These are phyloP conservation scores for Andinoacara biseriatus DNA, from an alignment of 2,113 vertebrate species.

Conservation along the genomic window DNA sequence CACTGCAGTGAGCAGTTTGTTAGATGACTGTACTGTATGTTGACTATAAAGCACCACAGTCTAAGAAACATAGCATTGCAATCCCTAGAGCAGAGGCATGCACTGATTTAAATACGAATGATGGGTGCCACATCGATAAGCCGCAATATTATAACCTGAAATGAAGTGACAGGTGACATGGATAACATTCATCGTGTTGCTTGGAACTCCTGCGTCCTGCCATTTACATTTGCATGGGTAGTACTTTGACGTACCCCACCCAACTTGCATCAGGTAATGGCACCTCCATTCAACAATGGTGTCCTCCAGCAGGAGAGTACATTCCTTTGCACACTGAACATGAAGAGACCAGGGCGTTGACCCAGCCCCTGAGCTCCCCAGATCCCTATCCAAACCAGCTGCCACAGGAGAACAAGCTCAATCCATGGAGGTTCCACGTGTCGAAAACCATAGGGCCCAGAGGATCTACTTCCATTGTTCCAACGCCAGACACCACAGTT, in stretches of 20 bases:
- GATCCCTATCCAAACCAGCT: background rate
- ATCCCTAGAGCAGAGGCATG: background rate
- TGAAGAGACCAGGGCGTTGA: background rate
- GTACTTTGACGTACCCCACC: background rate
- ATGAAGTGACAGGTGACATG: background rate
- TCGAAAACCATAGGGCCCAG: background rate
- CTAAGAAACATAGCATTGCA: background rate
- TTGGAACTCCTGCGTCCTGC: background rate
- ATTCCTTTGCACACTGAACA: background rate
- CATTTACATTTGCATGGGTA: background rate
- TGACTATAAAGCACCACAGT: background rate
- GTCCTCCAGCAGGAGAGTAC: background rate
- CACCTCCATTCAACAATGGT: background rate
- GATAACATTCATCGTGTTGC: background rate
- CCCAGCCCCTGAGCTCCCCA: background rate
- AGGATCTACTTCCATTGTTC: background rate
- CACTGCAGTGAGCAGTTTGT: conserved; percentile 28
- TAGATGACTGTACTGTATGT: conserved; percentile 5
- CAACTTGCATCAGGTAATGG: background rate
- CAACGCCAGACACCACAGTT: background rate
- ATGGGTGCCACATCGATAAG: background rate
- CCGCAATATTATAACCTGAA: background rate
- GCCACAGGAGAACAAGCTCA: background rate
- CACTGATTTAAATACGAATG: background rate
- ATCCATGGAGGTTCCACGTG: background rate